Evolutionary conservation across 2,797 vertebrate species (phyloP).

Genomic region (Loriculus beryllinus): DNA sequence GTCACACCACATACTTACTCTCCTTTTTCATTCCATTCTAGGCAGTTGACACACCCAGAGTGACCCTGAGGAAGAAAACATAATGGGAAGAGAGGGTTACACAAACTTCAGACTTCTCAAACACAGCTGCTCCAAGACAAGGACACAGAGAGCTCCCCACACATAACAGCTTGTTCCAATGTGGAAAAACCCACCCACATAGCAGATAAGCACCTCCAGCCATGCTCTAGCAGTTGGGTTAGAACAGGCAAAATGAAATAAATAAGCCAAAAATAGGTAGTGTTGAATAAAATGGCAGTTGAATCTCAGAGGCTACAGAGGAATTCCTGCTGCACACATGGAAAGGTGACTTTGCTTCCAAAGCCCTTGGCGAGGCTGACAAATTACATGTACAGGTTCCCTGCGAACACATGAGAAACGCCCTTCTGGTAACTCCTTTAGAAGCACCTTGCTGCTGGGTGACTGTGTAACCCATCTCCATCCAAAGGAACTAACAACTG

Average conservation of each 20-base stretch:
- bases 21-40: constrained; percentile 98
- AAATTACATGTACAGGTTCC: constrained; percentile 15
- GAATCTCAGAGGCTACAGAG: not conserved
- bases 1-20: constrained; percentile 84
- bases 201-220: constrained; percentile 17
- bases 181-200: not conserved
- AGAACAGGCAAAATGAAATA: constrained; percentile 7
- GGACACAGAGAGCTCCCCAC: not conserved
- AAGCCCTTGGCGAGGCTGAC: constrained; percentile 47
- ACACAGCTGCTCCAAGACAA: not conserved
- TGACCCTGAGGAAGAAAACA: constrained; percentile 82
- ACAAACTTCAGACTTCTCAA: constrained; percentile 13
- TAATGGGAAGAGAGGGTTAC: constrained; percentile 23
- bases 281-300: constrained; percentile 16
- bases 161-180: not conserved
- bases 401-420: not conserved
- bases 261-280: not conserved
- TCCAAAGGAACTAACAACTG: not conserved
- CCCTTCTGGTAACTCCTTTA: constrained; percentile 9
- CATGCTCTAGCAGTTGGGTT: not conserved
- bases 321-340: not conserved
- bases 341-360: constrained; percentile 47
- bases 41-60: constrained; percentile 98
- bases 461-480: not conserved
- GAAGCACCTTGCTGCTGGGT: constrained; percentile 52